A percentile compares a stretch with the other conserved stretches of the same genome.
Evolutionary conservation across 2,113 vertebrate genomes (phyloP).

Genomic region (Corynorhinus townsendii): DNA sequence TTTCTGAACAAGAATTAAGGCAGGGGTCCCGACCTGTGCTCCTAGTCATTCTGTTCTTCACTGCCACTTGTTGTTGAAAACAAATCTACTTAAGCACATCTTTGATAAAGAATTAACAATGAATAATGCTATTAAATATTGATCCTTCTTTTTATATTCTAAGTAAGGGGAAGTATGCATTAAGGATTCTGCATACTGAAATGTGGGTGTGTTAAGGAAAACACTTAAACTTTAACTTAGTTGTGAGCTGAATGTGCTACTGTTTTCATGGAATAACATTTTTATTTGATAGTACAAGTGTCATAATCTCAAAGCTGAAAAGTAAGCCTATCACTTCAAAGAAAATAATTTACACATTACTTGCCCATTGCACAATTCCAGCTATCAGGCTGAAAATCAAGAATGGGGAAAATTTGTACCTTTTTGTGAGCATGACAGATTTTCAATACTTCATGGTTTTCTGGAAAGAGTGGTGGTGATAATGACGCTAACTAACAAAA

Average conservation of each 20-base stretch:
- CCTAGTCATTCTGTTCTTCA: not conserved
- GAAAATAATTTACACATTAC: not conserved
- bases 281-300: not conserved
- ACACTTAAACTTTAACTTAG: not conserved
- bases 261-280: not conserved
- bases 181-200: not conserved
- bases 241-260: not conserved
- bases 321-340: not conserved
- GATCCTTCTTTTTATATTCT: not conserved
- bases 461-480: not conserved
- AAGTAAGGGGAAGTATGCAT: not conserved
- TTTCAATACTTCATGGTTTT: not conserved
- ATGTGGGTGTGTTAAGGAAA: not conserved
- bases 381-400: not conserved
- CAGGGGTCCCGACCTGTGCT: no score
- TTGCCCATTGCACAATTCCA: constrained; percentile 29
- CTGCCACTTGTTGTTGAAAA: not conserved
- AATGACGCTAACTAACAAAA: not conserved
- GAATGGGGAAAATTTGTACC: not conserved
- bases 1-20: not conserved
- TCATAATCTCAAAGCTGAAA: not conserved
- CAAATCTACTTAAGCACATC: not conserved
- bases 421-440: not conserved
- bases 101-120: not conserved
- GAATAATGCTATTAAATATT: not conserved